These are phyloP conservation scores for Cyprinus carpio DNA, from an alignment of 2,113 vertebrate species.

Conservation along the genomic window DNA sequence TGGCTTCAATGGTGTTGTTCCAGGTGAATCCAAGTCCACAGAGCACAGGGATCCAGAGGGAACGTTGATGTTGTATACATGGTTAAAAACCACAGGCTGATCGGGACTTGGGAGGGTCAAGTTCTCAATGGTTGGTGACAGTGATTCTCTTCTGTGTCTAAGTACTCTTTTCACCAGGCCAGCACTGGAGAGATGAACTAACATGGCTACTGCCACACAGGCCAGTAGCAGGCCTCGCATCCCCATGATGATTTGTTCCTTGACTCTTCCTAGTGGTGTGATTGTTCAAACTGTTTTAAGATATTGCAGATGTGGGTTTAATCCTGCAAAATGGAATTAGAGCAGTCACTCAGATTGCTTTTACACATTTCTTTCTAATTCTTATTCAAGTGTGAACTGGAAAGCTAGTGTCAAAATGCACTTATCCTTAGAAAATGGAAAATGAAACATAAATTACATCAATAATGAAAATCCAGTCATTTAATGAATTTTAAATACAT, in stretches of 20 bases:
- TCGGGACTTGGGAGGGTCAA: slow-evolving; percentile 85
- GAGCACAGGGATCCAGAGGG: slow-evolving; percentile 88
- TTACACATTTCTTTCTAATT: too few species aligned
- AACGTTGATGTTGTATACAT: slow-evolving; percentile 96
- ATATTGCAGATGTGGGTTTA: slow-evolving; percentile 42
- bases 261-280: slow-evolving; percentile 26
- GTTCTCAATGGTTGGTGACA: slow-evolving; percentile 79
- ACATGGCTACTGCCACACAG: slow-evolving; percentile 69
- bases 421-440: not conserved
- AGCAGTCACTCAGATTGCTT: not conserved
- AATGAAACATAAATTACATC: not conserved
- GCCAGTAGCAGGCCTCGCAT: slow-evolving; percentile 69
- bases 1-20: slow-evolving; percentile 71
- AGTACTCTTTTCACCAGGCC: slow-evolving; percentile 90
- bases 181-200: slow-evolving; percentile 71
- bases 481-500: too few species aligned
- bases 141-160: slow-evolving; percentile 81
- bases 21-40: slow-evolving; percentile 86
- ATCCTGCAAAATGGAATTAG: slow-evolving; percentile 53
- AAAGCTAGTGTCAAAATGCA: not conserved
- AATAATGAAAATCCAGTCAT: not conserved
- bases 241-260: slow-evolving; percentile 73
- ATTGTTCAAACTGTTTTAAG: slow-evolving; percentile 12
- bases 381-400: too few species aligned
- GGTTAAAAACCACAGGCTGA: slow-evolving; percentile 95